phyloP scores from a whole-genome alignment of 1,140 invertebrate genomes.

The Gonioctena quinquepunctata region DNA sequence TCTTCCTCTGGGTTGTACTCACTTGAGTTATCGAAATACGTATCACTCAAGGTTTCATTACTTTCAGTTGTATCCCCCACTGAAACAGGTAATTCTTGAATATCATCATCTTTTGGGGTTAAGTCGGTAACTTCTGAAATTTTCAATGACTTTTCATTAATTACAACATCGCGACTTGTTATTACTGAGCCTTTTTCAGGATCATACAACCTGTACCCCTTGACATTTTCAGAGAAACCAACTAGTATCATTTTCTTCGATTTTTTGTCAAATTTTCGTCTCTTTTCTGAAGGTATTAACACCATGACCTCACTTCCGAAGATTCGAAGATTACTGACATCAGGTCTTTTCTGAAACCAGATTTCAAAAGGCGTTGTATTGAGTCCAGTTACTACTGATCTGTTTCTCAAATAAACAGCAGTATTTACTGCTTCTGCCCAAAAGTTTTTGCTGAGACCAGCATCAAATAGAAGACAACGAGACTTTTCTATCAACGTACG shows the following conservation, averaged over 20 bases:
- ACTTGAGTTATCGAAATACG: no score
- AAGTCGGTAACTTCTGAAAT: background rate
- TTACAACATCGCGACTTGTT: background rate
- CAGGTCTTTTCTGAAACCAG: conserved; percentile 36
- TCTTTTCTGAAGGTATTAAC: conserved; percentile 37
- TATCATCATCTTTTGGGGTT: no score
- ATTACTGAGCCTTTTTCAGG: background rate
- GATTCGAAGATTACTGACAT: conserved; percentile 40
- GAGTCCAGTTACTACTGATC: background rate
- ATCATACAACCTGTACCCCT: conserved; percentile 18
- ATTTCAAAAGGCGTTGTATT: conserved; percentile 19
- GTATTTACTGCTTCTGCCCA: conserved; percentile 37
- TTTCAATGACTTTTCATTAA: conserved; percentile 6
- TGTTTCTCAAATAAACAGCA: conserved; percentile 39
- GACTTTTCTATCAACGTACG: conserved; percentile 52
- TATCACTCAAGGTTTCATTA: background rate
- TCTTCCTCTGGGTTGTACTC: no score
- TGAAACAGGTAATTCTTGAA: conserved; percentile 9
- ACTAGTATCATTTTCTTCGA: conserved; percentile 36
- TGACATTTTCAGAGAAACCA: conserved; percentile 25
- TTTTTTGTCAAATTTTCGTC: conserved; percentile 36
- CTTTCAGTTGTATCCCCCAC: conserved; percentile 7
- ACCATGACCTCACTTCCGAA: conserved; percentile 46
- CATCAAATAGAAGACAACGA: conserved; percentile 50
- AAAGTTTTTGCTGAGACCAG: no score